phyloP scores from a whole-genome alignment of 2,113 vertebrate genomes.

The Caranx ignobilis region DNA sequence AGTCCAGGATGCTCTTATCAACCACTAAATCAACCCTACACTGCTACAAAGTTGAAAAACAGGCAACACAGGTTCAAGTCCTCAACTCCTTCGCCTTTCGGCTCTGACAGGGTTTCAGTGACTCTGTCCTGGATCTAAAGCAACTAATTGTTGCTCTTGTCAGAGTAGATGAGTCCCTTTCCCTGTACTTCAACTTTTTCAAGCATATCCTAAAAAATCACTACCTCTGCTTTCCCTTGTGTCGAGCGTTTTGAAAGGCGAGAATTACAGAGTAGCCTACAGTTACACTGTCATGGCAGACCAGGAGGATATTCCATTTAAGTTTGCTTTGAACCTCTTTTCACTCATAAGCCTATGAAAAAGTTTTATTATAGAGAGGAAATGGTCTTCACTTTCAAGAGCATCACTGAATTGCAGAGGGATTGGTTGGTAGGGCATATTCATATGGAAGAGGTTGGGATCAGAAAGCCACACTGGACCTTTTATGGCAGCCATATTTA shows the following conservation, averaged over 20 bases:
- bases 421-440: conserved; percentile 39
- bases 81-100: background rate
- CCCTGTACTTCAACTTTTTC: conserved; percentile 6
- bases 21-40: background rate
- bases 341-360: conserved; percentile 45
- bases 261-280: conserved; percentile 51
- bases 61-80: background rate
- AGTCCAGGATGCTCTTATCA: background rate
- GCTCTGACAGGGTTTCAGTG: background rate
- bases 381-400: conserved; percentile 60
- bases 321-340: conserved; percentile 72
- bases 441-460: conserved; percentile 41
- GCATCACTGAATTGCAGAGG: conserved; percentile 36
- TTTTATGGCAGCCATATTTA: conserved; percentile 38
- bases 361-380: conserved; percentile 55
- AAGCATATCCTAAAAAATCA: conserved; percentile 25
- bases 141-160: background rate
- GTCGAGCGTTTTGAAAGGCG: conserved; percentile 20
- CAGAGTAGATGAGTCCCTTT: background rate
- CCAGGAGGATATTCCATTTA: conserved; percentile 62
- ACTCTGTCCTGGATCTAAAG: background rate
- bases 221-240: conserved; percentile 6
- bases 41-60: background rate
- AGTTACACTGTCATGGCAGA: conserved; percentile 53
- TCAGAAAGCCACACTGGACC: conserved; percentile 44